phyloP scores from a whole-genome alignment of 2,888 invertebrate genomes.

The Apeira syringaria region DNA sequence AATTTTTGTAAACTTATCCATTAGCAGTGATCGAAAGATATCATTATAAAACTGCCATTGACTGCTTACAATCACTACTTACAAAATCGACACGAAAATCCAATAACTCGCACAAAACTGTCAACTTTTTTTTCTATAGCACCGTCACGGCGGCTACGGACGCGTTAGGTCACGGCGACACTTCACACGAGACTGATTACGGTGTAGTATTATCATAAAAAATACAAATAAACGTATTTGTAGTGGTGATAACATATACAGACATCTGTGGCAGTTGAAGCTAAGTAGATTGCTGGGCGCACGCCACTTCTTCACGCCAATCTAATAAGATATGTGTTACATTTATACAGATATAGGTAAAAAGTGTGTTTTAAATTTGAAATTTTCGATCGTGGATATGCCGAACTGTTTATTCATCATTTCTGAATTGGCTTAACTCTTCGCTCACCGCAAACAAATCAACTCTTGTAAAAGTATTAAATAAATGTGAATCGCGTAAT shows the following conservation, averaged over 20 bases:
- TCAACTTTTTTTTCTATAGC: conserved; percentile 1
- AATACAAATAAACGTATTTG: conserved; percentile 55
- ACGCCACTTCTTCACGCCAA: conserved; percentile 10
- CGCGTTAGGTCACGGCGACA: conserved; percentile 51
- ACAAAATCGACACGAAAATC: conserved; percentile 27
- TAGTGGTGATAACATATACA: conserved; percentile 6
- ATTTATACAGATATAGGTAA: conserved; percentile 9
- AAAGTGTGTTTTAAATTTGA: too few species aligned
- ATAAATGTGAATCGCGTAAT: too few species aligned
- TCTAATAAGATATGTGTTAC: too few species aligned
- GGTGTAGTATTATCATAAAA: conserved; percentile 56
- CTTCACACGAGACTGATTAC: conserved; percentile 59
- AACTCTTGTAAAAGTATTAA: too few species aligned
- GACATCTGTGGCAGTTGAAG: conserved; percentile 4
- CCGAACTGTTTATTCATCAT: too few species aligned
- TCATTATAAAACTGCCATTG: too few species aligned
- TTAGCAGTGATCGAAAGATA: too few species aligned
- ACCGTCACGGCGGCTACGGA: conserved; percentile 20
- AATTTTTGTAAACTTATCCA: too few species aligned
- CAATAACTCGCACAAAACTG: conserved; percentile 15
- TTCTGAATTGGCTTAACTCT: too few species aligned
- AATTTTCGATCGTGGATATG: too few species aligned
- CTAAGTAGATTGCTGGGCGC: conserved; percentile 2
- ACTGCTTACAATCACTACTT: conserved; percentile 15
- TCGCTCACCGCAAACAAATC: too few species aligned